Conservation (phyloP, 2,113 vertebrate genomes). For the Dicaeum eximium region DNA sequence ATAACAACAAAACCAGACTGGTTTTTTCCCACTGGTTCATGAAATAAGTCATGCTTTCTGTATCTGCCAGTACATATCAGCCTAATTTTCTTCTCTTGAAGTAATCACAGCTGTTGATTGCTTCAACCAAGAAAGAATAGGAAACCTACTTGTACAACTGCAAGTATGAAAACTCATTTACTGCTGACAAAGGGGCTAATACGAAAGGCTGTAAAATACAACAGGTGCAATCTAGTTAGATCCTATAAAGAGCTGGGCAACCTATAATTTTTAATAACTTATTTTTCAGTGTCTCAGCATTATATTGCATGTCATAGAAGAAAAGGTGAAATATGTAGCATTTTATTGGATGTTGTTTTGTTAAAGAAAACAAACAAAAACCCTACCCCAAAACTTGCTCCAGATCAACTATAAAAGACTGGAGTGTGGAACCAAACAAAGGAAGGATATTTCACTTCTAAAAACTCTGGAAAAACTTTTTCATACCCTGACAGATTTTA, state of each 20-base stretch:
- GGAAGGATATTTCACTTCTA: not conserved
- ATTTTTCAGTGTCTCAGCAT: not conserved
- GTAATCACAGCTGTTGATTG: conserved; percentile 38
- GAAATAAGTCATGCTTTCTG: not conserved
- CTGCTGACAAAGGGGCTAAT: conserved; percentile 2
- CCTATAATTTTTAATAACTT: not conserved
- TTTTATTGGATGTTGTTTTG: not conserved
- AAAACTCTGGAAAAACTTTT: not conserved
- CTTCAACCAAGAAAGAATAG: conserved; percentile 26
- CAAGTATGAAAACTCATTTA: conserved; percentile 36
- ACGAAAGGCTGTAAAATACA: not conserved
- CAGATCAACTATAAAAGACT: not conserved
- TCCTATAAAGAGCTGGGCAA: not conserved
- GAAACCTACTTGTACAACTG: not conserved
- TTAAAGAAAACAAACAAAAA: not conserved
- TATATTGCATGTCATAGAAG: not conserved
- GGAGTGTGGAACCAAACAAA: not conserved
- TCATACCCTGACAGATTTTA: not conserved
- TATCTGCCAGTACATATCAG: not conserved
- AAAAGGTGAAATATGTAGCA: not conserved
- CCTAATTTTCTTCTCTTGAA: conserved; percentile 24
- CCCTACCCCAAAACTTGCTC: not conserved
- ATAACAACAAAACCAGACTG: not conserved
- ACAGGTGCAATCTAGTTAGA: not conserved
- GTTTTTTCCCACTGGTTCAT: not conserved